Evolutionary conservation across 2,797 vertebrate species (phyloP).

Genomic region (Sciurus carolinensis): DNA sequence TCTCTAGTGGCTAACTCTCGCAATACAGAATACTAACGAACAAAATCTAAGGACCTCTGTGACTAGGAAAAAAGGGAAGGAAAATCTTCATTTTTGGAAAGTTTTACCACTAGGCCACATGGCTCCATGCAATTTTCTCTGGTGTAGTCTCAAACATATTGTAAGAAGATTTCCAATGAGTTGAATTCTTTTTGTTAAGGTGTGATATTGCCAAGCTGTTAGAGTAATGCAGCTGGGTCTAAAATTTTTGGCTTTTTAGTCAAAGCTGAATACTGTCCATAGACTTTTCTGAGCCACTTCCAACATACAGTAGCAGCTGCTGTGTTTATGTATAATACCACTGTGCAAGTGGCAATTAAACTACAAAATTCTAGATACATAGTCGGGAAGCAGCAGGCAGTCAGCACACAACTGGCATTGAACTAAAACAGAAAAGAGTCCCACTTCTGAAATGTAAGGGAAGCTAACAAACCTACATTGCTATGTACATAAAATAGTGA

Average conservation of each 20-base stretch:
- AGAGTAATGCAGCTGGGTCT: slow-evolving; percentile 85
- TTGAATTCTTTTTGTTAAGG: slow-evolving; percentile 79
- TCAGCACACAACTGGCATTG: slow-evolving; percentile 79
- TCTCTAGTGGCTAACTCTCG: slow-evolving; percentile 59
- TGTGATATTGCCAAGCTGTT: slow-evolving; percentile 82
- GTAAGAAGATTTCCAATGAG: slow-evolving; percentile 78
- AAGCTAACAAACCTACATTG: slow-evolving; percentile 52
- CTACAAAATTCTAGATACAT: slow-evolving; percentile 82
- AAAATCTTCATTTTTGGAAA: slow-evolving; percentile 47
- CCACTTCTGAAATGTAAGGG: slow-evolving; percentile 71
- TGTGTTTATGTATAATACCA: slow-evolving; percentile 87
- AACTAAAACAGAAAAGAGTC: slow-evolving; percentile 77
- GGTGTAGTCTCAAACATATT: slow-evolving; percentile 81
- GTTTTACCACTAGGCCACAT: slow-evolving; percentile 65
- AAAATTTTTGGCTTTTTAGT: slow-evolving; percentile 86
- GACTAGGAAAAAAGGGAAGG: slow-evolving; percentile 15
- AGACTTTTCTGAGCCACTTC: slow-evolving; percentile 86
- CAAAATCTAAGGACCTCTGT: neutral
- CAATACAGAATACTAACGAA: slow-evolving; percentile 33
- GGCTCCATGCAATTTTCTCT: slow-evolving; percentile 67
- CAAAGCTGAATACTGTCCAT: slow-evolving; percentile 82
- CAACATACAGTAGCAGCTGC: slow-evolving; percentile 87
- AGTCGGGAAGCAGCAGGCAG: slow-evolving; percentile 83
- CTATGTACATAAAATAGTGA: slow-evolving; percentile 34
- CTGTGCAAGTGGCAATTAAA: slow-evolving; percentile 87